These are phyloP conservation scores for Platerodrilus igneus DNA, from an alignment of 2,888 invertebrate genomes.

Conservation along the genomic window DNA sequence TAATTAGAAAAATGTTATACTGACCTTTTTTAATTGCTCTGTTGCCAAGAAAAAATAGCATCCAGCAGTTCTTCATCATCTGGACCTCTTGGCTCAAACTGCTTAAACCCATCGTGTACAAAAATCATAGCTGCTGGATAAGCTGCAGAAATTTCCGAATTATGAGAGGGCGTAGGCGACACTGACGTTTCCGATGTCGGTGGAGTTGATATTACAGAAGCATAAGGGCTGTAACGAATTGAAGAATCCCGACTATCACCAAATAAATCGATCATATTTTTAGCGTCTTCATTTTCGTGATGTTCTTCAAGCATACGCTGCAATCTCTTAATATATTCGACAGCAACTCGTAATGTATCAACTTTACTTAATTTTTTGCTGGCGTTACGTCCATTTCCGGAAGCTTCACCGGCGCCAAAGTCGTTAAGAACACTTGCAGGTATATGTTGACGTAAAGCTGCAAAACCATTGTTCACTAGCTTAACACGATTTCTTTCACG, in stretches of 20 bases:
- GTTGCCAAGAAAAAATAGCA: constrained; percentile 80
- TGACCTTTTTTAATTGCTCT: constrained; percentile 48
- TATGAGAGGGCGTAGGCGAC: constrained; percentile 71
- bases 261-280: constrained; percentile 37
- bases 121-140: constrained; percentile 48
- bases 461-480: constrained; percentile 91
- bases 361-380: constrained; percentile 84
- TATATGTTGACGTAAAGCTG: constrained; percentile 83
- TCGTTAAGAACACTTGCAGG: constrained; percentile 73
- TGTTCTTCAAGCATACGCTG: constrained; percentile 73
- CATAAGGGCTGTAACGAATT: constrained; percentile 40
- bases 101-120: constrained; percentile 61
- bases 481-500: constrained; percentile 92
- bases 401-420: constrained; percentile 44
- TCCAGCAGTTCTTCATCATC: constrained; percentile 88
- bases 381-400: constrained; percentile 57
- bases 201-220: constrained; percentile 44
- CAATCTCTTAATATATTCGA: constrained; percentile 83
- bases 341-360: constrained; percentile 82
- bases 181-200: constrained; percentile 65
- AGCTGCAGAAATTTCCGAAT: constrained; percentile 60
- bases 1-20: no score
- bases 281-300: constrained; percentile 49
- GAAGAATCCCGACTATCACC: constrained; percentile 44
- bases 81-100: constrained; percentile 78